Evolutionary conservation across 1,140 invertebrate genomes (phyloP), one percentile per base, ranked within the genome.

Genomic region (Papilio glaucus): DNA sequence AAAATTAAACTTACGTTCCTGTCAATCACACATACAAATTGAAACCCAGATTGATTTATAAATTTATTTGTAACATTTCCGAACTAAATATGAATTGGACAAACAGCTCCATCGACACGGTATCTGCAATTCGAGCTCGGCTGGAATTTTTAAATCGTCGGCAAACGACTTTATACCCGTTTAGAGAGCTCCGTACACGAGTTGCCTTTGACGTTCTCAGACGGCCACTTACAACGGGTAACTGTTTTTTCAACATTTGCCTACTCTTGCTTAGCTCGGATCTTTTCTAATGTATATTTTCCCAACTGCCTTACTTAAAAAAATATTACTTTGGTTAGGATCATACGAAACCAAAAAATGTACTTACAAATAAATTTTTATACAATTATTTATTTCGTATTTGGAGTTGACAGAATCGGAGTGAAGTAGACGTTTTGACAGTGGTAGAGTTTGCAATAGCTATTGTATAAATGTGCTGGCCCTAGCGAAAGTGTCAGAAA

Each of bases 191-290:
- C 76, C 73, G 77, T 76, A 72, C n/a, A n/a, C 61, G 65, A 77
- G 70, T 42, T 49, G 72, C 82, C 82, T 88, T 88, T 87, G 86
- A 84, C 80, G 83, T 70, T 74, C 79, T 80, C 85, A 82, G 82
- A 81, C 84, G 77, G 79, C 82, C 80, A 85, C 83, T 88, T 85
- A 84, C 80, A 77, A 76, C 73, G 76, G 75, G 78, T 81, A 81
- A 87, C 78, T 82, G 77, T 80, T 77, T 86, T 86, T 79, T 81
- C 65, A 73, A 71, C 81, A 69, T 77, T 81, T 75, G 60, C 65
- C 41, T 75, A 38, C 53, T 61, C 57, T 72, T 69, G 65, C 53
- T 73, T 65, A 78, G 49, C 72, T 42, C 38, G 57, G 65, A 68
- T 68, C 67, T 71, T 71, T 70, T 29, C 33, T 45, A 33, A 24